Base-by-base conservation (phyloP, 2,113 vertebrate species). In the Acrocephalus arundinaceus region DNA sequence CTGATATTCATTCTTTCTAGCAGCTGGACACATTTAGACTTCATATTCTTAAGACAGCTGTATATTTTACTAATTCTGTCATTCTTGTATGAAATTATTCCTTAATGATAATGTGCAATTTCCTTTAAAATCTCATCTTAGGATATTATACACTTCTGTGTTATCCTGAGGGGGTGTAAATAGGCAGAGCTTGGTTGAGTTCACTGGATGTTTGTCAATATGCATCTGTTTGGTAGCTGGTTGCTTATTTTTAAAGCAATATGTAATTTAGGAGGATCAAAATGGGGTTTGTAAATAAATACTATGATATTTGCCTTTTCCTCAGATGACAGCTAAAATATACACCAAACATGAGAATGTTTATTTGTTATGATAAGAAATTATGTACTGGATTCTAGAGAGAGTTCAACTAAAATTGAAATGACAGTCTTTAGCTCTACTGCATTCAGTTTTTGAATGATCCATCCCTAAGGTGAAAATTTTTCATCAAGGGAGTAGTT, bases 31-130 rank as follows among this genome's bases (percentile, higher is more conserved):
- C 21, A 88, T 43, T 96, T 84, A 90, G 19, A 43, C 23, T 94
- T 97, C 52, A 62, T 66, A 85, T 68, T 84, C 59, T 97, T 91
- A 66, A 87, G 45, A 87, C 67, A 92, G 77, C 30, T 88, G 74
- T 73, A 43, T 87, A 62, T 94, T 94, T 94, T 84, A 92, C 87
- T 87, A 89, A 80, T 91, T 92, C 43, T 83, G 35, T 33, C 35
- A 1, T 63, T 86, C 51, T 92, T 74, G 30, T 76, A 68, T 15
- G 13, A 68, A 90, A 89, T 75, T 89, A 91, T 89, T 94, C 39
- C 77, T 93, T 92, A 93, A 89, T 83, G 45, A 61, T 93, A 96
- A 96, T 81, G 31, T 73, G 20, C 62, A 92, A 89, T 96, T 91
- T 66, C 74, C 89, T 95, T 90, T 91, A 92, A 86, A 93, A 89